A percentile compares a stretch with the other conserved stretches of the same genome.
Conservation (phyloP, 2,797 vertebrate genomes). For the Hafferia zeledoni region DNA sequence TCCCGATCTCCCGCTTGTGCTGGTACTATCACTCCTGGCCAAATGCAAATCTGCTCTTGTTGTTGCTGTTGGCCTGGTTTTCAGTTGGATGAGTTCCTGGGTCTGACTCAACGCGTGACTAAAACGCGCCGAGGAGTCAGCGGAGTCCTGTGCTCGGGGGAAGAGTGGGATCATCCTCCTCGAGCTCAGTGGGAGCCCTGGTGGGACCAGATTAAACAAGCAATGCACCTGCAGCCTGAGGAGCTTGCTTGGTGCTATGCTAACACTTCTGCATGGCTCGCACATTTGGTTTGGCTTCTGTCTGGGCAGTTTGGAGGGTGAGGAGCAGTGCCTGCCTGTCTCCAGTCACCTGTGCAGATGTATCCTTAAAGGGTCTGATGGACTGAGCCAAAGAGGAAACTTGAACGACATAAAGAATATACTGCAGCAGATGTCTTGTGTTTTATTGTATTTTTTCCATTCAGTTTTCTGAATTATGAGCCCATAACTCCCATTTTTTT, state of each 20-base stretch:
- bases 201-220: not conserved
- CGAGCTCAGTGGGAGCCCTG: fast-evolving
- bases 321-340: not conserved
- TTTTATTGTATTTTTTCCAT: not conserved
- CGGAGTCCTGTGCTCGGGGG: fast-evolving
- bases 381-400: not conserved
- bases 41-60: not conserved
- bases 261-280: not conserved
- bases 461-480: not conserved
- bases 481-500: not conserved
- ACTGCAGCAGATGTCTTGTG: not conserved
- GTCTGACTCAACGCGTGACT: not conserved
- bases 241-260: not conserved
- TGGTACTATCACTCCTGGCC: not conserved
- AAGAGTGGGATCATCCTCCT: not conserved
- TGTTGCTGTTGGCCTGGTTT: slow-evolving; percentile 18
- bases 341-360: not conserved
- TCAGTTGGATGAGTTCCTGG: slow-evolving; percentile 14
- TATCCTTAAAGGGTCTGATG: not conserved
- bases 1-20: not conserved
- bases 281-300: not conserved
- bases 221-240: not conserved
- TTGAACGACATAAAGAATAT: not conserved
- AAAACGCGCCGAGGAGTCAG: not conserved
- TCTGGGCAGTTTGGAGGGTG: not conserved